phyloP scores from a whole-genome alignment of 1,140 invertebrate species.

The Oncopeltus fasciatus region DNA sequence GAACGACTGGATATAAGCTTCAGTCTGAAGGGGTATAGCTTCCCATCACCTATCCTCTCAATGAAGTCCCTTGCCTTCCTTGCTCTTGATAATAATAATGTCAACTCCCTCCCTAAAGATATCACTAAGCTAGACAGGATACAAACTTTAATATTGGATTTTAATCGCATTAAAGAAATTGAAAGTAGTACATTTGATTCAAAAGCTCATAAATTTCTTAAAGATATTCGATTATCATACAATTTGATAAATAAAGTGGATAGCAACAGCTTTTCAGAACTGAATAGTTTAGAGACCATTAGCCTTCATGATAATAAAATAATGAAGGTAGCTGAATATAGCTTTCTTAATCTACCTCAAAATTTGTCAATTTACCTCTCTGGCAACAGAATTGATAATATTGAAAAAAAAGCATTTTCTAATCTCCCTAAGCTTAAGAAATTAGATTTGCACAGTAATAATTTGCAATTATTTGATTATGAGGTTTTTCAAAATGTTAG shows the following conservation, averaged over 20 bases:
- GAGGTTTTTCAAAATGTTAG: conserved; percentile 50
- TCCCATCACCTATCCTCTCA: conserved; percentile 49
- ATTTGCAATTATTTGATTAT: conserved; percentile 47
- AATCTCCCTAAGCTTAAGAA: conserved; percentile 50
- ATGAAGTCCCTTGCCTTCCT: conserved; percentile 64
- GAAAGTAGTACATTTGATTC: conserved; percentile 48
- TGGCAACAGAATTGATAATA: conserved; percentile 44
- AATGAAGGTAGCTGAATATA: conserved; percentile 35
- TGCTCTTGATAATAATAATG: conserved; percentile 76
- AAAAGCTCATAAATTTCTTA: conserved; percentile 51
- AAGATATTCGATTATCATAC: conserved; percentile 59
- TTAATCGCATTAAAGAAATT: conserved; percentile 54
- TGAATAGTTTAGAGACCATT: conserved; percentile 49
- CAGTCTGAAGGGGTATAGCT: conserved; percentile 59
- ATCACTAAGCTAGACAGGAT: conserved; percentile 52
- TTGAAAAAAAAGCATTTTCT: conserved; percentile 46
- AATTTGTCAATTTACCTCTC: conserved; percentile 52
- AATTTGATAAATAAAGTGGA: conserved; percentile 48
- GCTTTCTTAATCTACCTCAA: conserved; percentile 49
- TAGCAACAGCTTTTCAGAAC: conserved; percentile 42
- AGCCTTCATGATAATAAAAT: conserved; percentile 57
- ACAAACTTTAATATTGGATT: conserved; percentile 72
- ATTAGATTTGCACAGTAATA: conserved; percentile 57
- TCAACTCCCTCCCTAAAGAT: conserved; percentile 47
- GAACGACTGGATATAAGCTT: conserved; percentile 74